These are phyloP conservation scores for Meleagris gallopavo DNA, from an alignment of 2,113 vertebrate species.

Conservation along the genomic window DNA sequence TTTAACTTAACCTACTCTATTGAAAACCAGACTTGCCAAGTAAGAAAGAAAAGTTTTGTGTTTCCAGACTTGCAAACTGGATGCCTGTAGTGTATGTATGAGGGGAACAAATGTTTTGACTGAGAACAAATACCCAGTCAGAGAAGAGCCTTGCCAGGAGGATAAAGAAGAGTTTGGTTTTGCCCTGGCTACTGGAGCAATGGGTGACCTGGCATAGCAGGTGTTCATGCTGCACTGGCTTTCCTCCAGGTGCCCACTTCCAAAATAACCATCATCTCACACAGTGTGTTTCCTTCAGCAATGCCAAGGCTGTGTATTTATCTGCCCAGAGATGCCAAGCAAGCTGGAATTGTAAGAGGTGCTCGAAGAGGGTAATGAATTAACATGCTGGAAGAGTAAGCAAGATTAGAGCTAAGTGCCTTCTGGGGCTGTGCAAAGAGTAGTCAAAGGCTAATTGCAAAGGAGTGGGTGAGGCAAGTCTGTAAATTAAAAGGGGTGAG, in stretches of 20 bases:
- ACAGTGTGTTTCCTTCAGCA: not conserved
- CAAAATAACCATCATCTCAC: not conserved
- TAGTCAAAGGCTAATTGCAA: slow-evolving; percentile 62
- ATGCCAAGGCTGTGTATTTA: not conserved
- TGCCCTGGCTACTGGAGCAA: not conserved
- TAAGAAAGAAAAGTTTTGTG: not conserved
- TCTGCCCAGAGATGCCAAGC: not conserved
- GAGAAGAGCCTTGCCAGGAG: not conserved
- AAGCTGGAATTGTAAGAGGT: not conserved
- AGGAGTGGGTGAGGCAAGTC: slow-evolving; percentile 25
- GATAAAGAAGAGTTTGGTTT: not conserved
- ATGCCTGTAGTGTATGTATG: not conserved
- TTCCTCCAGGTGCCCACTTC: not conserved
- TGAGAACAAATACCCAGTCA: not conserved
- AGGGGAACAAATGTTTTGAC: not conserved
- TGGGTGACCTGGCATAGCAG: not conserved
- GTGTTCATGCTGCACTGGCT: not conserved
- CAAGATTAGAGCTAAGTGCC: slow-evolving; percentile 51
- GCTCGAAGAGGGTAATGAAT: slow-evolving; percentile 43
- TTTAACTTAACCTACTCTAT: not conserved
- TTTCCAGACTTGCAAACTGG: not conserved
- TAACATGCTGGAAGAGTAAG: slow-evolving; percentile 52
- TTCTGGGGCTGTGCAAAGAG: not conserved
- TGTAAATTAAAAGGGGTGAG: slow-evolving; percentile 27
- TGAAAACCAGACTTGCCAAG: not conserved